phyloP scores from a whole-genome alignment of 2,797 vertebrate species.

The Lemur catta region DNA sequence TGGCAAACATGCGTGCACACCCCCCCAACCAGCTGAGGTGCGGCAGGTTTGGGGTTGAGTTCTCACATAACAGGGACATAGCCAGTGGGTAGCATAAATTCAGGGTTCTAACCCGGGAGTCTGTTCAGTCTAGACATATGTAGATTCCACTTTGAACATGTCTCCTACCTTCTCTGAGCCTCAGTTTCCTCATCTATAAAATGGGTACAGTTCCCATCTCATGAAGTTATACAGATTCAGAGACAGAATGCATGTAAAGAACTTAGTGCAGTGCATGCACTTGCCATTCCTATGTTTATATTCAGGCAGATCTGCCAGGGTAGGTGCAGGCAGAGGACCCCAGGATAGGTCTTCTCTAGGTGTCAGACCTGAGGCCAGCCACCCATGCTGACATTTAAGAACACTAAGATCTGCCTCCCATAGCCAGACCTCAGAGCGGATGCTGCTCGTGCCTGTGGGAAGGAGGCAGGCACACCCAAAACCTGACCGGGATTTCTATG shows the following conservation, averaged over 20 bases:
- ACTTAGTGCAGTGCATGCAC: rapidly evolving
- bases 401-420: neutral
- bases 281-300: neutral
- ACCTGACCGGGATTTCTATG: neutral
- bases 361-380: neutral
- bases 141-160: neutral
- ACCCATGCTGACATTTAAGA: neutral
- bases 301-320: neutral
- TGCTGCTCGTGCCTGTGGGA: neutral
- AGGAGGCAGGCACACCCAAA: neutral
- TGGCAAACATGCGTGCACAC: rapidly evolving
- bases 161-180: neutral
- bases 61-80: neutral
- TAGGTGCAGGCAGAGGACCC: neutral
- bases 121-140: neutral
- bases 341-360: neutral
- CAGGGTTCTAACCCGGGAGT: neutral
- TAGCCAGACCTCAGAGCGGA: neutral
- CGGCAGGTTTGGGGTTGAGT: no score
- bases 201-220: neutral
- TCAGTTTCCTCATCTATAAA: neutral
- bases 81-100: neutral
- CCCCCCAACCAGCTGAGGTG: neutral
- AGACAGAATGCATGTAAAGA: neutral
- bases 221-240: neutral